phyloP scores from a whole-genome alignment of 1,140 invertebrate species.

The Diuraphis noxia region DNA sequence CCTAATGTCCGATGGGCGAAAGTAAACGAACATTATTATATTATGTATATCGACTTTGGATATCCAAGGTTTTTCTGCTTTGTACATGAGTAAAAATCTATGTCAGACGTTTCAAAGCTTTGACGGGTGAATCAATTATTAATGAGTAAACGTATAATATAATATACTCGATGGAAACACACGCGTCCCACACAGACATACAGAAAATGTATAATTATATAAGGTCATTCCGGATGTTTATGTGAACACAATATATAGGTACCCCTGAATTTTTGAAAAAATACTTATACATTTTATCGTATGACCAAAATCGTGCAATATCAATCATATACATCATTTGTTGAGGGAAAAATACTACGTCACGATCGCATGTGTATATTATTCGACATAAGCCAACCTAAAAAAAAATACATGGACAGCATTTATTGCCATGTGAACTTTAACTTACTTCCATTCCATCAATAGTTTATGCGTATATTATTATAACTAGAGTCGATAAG shows the following conservation, averaged over 20 bases:
- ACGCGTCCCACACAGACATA: not conserved
- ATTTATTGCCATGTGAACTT: not conserved
- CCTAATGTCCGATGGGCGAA: constrained; percentile 39
- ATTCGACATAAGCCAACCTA: fast-evolving
- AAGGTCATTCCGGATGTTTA: constrained; percentile 12
- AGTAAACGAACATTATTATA: constrained; percentile 28
- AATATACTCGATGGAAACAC: constrained; percentile 16
- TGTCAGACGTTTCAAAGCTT: constrained; percentile 44
- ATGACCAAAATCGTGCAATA: not conserved
- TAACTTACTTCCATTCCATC: not conserved
- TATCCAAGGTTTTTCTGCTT: constrained; percentile 42
- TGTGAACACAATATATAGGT: not conserved
- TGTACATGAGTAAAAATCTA: not conserved
- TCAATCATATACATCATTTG: not conserved
- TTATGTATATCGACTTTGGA: constrained; percentile 25
- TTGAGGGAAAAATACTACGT: not conserved
- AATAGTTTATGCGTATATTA: not conserved
- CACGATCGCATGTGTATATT: not conserved
- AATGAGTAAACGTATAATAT: not conserved
- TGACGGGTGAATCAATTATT: constrained; percentile 45
- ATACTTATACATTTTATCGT: not conserved
- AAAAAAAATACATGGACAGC: not conserved
- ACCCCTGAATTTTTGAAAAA: not conserved
- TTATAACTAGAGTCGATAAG: not conserved
- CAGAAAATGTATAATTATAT: not conserved